A percentile compares a stretch with the other conserved stretches of the same genome.
These are phyloP conservation scores for Climacteris rufus DNA, from an alignment of 2,113 vertebrate genomes.

Conservation along the genomic window DNA sequence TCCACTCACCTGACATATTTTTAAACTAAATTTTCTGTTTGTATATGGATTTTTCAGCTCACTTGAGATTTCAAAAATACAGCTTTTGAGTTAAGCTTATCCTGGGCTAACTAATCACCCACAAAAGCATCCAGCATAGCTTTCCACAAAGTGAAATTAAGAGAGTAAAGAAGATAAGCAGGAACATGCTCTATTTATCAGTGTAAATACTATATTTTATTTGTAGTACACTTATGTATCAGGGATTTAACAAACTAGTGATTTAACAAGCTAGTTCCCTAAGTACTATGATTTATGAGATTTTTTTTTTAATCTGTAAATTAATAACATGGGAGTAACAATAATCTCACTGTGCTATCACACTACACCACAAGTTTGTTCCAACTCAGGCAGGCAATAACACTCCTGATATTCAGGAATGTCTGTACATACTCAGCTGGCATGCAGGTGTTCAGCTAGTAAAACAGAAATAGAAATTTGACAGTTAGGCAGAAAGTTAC, in stretches of 20 bases:
- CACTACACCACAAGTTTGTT: not conserved
- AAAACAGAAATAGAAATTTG: constrained; percentile 48
- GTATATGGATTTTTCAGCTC: not conserved
- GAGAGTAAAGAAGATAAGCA: not conserved
- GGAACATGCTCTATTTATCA: not conserved
- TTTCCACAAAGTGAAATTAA: not conserved
- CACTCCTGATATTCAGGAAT: not conserved
- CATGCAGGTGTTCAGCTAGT: constrained; percentile 26
- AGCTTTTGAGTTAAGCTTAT: not conserved
- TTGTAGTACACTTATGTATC: not conserved
- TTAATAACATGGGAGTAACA: not conserved
- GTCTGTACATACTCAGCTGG: constrained; percentile 30
- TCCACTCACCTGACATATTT: not conserved
- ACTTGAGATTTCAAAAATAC: not conserved
- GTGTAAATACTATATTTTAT: not conserved
- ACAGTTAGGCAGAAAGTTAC: not conserved
- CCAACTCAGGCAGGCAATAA: not conserved
- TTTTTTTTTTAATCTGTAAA: not conserved
- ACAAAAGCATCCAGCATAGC: not conserved
- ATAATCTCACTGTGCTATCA: not conserved
- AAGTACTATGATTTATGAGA: not conserved
- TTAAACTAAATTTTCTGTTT: not conserved
- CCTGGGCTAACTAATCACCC: not conserved
- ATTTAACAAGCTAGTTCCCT: not conserved
- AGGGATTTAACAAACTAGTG: not conserved